phyloP scores from a whole-genome alignment of 2,113 vertebrate species.

The Thomomys bottae region DNA sequence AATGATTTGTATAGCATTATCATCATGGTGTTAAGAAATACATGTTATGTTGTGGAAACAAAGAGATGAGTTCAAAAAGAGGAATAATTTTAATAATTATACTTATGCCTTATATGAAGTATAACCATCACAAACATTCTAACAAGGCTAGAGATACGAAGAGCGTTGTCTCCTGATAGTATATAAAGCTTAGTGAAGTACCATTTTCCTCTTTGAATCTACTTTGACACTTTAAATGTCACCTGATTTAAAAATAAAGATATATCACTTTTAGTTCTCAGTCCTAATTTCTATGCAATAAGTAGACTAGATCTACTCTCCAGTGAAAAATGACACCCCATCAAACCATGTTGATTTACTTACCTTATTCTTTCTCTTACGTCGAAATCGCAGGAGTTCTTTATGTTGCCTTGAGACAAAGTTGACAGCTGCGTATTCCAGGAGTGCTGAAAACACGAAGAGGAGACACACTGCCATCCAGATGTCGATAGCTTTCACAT shows the following conservation, averaged over 20 bases:
- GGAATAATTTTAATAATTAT: not conserved
- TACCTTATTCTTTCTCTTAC: slow-evolving; percentile 94
- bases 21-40: not conserved
- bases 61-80: slow-evolving; percentile 8
- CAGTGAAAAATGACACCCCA: not conserved
- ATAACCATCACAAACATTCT: not conserved
- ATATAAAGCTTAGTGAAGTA: not conserved
- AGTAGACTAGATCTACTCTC: slow-evolving; percentile 20
- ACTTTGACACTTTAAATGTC: not conserved
- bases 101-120: slow-evolving; percentile 30
- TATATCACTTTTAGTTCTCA: not conserved
- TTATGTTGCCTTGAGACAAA: slow-evolving; percentile 99
- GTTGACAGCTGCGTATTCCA: slow-evolving; percentile 98
- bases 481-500: slow-evolving; percentile 98
- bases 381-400: slow-evolving; percentile 93
- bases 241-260: not conserved
- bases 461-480: slow-evolving; percentile 99
- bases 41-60: slow-evolving; percentile 18
- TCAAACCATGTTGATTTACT: not conserved
- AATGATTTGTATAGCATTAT: not conserved
- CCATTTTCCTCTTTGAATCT: not conserved
- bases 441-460: slow-evolving; percentile 96
- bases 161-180: not conserved
- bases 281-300: not conserved
- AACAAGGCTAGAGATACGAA: slow-evolving; percentile 23